These are phyloP conservation scores for Albula glossodonta DNA, from an alignment of 2,113 vertebrate species.

Conservation along the genomic window DNA sequence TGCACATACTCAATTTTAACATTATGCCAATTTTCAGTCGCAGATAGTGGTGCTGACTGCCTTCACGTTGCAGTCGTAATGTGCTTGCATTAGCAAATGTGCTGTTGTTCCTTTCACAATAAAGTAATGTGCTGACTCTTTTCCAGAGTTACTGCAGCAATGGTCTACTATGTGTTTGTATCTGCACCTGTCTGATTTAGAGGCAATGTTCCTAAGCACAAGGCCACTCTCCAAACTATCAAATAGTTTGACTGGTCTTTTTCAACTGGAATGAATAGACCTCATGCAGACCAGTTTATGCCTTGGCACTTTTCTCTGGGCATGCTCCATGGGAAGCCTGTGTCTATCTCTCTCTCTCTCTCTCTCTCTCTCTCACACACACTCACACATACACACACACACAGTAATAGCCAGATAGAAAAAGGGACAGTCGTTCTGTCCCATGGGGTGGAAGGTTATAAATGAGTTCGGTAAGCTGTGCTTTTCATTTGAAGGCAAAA, in stretches of 20 bases:
- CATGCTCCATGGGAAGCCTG: neutral
- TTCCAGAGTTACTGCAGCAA: neutral
- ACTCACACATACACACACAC: neutral
- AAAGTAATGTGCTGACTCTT: neutral
- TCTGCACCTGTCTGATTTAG: neutral
- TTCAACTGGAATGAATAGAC: neutral
- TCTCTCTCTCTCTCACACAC: too few species aligned
- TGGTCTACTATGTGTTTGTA: neutral
- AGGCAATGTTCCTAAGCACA: neutral
- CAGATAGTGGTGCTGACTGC: neutral
- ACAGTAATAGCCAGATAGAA: neutral
- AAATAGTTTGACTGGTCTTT: neutral
- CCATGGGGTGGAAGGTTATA: neutral
- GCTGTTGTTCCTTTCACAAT: neutral
- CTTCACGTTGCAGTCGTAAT: neutral
- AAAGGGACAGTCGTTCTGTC: neutral
- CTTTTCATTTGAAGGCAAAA: slow-evolving; percentile 19
- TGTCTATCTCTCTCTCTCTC: neutral
- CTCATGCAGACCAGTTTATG: neutral
- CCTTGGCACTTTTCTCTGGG: neutral
- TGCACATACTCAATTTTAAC: neutral
- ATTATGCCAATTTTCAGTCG: neutral
- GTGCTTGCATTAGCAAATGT: neutral
- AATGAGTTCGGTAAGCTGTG: neutral
- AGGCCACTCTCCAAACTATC: neutral